phyloP scores from a whole-genome alignment of 2,888 invertebrate genomes.

The Tryphoninae sp. region DNA sequence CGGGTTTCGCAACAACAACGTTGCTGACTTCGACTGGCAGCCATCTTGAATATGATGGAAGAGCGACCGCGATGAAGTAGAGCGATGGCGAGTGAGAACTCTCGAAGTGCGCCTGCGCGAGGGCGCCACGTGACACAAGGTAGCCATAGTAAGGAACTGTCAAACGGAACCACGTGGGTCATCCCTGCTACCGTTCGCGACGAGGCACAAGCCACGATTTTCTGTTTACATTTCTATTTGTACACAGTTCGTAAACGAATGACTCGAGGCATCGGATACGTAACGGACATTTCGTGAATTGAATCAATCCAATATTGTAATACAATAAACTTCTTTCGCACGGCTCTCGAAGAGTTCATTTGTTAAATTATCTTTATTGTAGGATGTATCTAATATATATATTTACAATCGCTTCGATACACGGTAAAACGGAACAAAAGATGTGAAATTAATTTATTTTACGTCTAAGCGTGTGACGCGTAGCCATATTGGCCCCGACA shows the following conservation, averaged over 20 bases:
- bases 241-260: too few species aligned
- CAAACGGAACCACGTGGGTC: slow-evolving; percentile 71
- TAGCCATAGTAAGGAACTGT: slow-evolving; percentile 62
- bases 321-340: not conserved
- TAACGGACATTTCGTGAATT: too few species aligned
- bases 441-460: slow-evolving; percentile 66
- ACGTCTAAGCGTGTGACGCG: slow-evolving; percentile 66
- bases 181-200: slow-evolving; percentile 5
- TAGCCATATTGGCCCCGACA: slow-evolving; percentile 67
- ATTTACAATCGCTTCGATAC: slow-evolving; percentile 77
- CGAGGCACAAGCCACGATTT: not conserved
- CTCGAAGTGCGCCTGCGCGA: slow-evolving; percentile 41
- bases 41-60: slow-evolving; percentile 61
- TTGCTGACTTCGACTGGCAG: slow-evolving; percentile 26
- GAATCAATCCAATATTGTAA: too few species aligned
- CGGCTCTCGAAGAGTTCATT: slow-evolving; percentile 25
- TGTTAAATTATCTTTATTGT: slow-evolving; percentile 78
- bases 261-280: too few species aligned
- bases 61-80: slow-evolving; percentile 49
- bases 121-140: slow-evolving; percentile 26
- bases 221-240: too few species aligned
- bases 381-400: slow-evolving; percentile 77
- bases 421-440: slow-evolving; percentile 72
- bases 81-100: slow-evolving; percentile 54
- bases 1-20: slow-evolving; percentile 63